Conservation (phyloP, 2,888 invertebrate genomes). For the Luffia ferchaultella region DNA sequence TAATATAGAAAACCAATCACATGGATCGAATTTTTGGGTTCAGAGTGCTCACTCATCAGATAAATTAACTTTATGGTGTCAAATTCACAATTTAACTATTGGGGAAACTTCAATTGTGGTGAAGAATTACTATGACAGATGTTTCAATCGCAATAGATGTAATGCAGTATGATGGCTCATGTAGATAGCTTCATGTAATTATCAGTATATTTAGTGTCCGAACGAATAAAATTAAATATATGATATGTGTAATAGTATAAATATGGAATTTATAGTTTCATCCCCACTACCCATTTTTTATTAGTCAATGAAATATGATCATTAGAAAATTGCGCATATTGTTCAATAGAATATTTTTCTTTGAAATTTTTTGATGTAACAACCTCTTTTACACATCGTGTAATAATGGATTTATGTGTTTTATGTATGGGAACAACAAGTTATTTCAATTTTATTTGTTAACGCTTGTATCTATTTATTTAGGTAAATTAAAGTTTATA, state of each 20-base stretch:
- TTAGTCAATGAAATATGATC: too few relatives aligned
- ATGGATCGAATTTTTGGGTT: too few relatives aligned
- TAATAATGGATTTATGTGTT: conserved; percentile 5
- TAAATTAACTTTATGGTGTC: too few relatives aligned
- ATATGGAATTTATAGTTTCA: too few relatives aligned
- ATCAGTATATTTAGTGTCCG: conserved; percentile 53
- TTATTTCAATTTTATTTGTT: conserved; percentile 16
- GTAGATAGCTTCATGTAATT: conserved; percentile 66
- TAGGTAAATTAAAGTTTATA: conserved; percentile 31
- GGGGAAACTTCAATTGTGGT: too few relatives aligned
- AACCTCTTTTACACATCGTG: background rate
- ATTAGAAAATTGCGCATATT: too few relatives aligned
- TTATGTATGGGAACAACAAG: conserved; percentile 28
- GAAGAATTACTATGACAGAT: background rate
- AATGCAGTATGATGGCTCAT: conserved; percentile 40
- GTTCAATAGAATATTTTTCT: too few relatives aligned
- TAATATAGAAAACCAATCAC: too few relatives aligned
- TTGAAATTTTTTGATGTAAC: background rate
- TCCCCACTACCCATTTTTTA: too few relatives aligned
- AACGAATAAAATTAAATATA: conserved; percentile 31
- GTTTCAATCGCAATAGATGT: background rate
- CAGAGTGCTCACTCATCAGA: too few relatives aligned
- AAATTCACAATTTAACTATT: too few relatives aligned
- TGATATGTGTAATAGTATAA: background rate
- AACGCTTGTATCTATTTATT: conserved; percentile 58